Evolutionary conservation across 2,888 invertebrate genomes (phyloP).

Genomic region (Cephus nigrinus): DNA sequence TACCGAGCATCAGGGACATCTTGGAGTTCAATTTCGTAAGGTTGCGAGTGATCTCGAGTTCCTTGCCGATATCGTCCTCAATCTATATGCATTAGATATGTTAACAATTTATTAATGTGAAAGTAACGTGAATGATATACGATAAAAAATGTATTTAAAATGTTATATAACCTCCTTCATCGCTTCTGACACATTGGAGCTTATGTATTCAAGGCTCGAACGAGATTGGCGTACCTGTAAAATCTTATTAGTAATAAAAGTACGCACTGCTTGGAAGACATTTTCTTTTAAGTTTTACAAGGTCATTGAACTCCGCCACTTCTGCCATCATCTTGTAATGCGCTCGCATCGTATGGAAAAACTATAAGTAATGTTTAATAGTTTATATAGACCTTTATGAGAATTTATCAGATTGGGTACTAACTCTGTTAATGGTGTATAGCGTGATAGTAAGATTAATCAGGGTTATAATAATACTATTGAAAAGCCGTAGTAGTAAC

Average conservation of each 20-base stretch:
- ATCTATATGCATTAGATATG: conserved; percentile 38
- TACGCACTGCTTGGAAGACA: not conserved
- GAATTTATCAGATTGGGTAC: conserved; percentile 21
- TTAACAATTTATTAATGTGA: not conserved
- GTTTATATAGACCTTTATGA: conserved; percentile 6
- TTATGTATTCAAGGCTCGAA: conserved; percentile 47
- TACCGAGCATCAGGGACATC: conserved; percentile 33
- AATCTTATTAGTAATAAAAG: not conserved
- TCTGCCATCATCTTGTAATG: conserved; percentile 49
- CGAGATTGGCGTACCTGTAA: conserved; percentile 51
- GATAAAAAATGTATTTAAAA: not conserved
- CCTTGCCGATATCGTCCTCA: conserved; percentile 49
- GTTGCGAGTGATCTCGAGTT: conserved; percentile 50
- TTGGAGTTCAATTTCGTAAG: conserved; percentile 48
- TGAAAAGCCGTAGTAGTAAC: conserved; percentile 41
- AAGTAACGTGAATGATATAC: not conserved
- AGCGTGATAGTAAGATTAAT: conserved; percentile 41
- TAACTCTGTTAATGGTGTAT: conserved; percentile 50
- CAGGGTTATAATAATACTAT: conserved; percentile 46
- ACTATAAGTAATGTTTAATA: conserved; percentile 33
- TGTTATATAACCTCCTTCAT: conserved; percentile 48
- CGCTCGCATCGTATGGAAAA: conserved; percentile 43
- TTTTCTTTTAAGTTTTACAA: conserved; percentile 35
- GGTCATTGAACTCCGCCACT: conserved; percentile 42
- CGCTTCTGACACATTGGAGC: conserved; percentile 44